Conservation (phyloP, 2,888 invertebrate genomes). For the Oligia strigilis region DNA sequence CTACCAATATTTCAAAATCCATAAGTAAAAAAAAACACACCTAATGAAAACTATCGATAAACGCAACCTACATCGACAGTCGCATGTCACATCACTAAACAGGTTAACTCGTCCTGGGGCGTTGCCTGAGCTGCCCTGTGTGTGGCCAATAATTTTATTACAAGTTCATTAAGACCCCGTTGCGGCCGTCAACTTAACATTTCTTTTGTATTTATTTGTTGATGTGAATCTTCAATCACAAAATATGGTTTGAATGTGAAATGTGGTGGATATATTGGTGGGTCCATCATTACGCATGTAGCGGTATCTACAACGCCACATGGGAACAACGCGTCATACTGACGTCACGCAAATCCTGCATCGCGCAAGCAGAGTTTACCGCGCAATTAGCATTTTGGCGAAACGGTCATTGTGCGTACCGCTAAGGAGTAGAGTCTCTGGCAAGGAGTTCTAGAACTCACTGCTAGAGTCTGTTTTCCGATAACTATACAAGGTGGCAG, state of each 20-base stretch:
- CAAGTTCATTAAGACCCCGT: conserved; percentile 88
- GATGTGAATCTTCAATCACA: conserved; percentile 63
- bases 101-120: conserved; percentile 88
- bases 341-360: too few species aligned
- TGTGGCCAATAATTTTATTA: conserved; percentile 91
- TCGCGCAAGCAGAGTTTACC: too few species aligned
- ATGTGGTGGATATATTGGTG: not conserved
- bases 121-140: conserved; percentile 87
- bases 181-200: conserved; percentile 78
- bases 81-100: conserved; percentile 73
- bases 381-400: not conserved
- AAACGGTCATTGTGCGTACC: not conserved
- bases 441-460: too few species aligned
- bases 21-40: not conserved
- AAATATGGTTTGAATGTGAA: conserved; percentile 13
- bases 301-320: too few species aligned
- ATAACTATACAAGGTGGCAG: not conserved
- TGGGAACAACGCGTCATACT: too few species aligned
- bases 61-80: conserved; percentile 65
- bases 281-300: not conserved
- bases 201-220: conserved; percentile 74
- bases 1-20: not conserved
- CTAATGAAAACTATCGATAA: conserved; percentile 29
- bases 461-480: not conserved
- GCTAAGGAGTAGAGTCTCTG: not conserved